A percentile compares a stretch with the other conserved stretches of the same genome.
These are phyloP conservation scores for Drosophila prostipennis DNA, from an alignment of 2,888 invertebrate species.

Conservation along the genomic window DNA sequence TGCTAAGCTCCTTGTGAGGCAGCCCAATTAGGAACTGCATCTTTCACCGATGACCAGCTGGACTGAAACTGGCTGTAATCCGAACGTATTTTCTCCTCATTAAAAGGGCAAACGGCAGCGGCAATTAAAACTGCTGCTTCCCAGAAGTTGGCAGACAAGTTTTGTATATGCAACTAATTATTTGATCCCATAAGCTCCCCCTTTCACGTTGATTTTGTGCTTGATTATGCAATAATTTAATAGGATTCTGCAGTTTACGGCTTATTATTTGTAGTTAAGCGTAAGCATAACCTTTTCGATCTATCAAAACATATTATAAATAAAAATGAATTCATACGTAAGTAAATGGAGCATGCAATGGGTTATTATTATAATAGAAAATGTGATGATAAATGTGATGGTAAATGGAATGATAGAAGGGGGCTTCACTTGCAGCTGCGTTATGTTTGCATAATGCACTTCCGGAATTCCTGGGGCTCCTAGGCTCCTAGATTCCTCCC, in stretches of 20 bases:
- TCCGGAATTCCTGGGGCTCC: no score
- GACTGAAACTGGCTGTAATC: not conserved
- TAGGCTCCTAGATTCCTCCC: constrained; percentile 42
- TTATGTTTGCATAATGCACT: not conserved
- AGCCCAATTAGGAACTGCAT: not conserved
- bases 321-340: not conserved
- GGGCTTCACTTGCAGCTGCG: constrained; percentile 1
- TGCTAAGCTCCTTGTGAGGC: not conserved
- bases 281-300: not conserved
- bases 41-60: not conserved
- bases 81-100: not conserved
- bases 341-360: not conserved
- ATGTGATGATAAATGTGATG: not conserved
- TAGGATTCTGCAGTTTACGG: not conserved
- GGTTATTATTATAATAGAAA: not conserved
- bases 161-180: not conserved
- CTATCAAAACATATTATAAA: not conserved
- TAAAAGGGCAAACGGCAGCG: not conserved
- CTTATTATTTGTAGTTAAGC: no score
- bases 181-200: not conserved
- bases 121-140: not conserved
- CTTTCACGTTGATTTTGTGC: not conserved
- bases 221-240: not conserved
- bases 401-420: not conserved
- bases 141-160: not conserved